phyloP scores from a whole-genome alignment of 2,888 invertebrate genomes.

The Cheilosia scutellata region DNA sequence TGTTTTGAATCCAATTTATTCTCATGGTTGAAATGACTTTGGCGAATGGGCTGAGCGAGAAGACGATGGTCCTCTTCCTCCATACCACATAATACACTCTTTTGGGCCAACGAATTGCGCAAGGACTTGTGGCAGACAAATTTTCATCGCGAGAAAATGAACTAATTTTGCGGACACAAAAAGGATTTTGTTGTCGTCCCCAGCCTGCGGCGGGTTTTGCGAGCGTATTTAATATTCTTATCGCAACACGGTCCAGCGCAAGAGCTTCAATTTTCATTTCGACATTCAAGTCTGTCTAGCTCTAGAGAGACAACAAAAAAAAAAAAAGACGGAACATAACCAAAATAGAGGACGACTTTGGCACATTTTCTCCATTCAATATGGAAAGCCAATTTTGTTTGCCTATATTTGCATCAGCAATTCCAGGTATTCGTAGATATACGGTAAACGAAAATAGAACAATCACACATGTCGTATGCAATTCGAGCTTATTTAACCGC shows the following conservation, averaged over 20 bases:
- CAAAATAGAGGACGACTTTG: neutral
- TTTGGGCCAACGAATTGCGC: slow-evolving; percentile 11
- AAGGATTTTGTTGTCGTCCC: slow-evolving; percentile 16
- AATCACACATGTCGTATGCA: neutral
- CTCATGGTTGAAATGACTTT: slow-evolving; percentile 31
- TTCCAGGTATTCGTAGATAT: neutral
- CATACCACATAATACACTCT: neutral
- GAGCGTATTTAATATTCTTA: slow-evolving; percentile 59
- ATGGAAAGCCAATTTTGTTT: neutral
- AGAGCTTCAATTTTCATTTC: slow-evolving; percentile 38
- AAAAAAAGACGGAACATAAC: neutral
- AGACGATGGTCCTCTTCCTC: neutral
- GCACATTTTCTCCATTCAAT: neutral
- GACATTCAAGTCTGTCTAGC: neutral
- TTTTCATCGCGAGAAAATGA: slow-evolving; percentile 48
- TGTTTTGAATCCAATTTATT: slow-evolving; percentile 60
- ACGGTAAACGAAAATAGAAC: neutral
- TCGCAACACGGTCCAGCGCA: slow-evolving; percentile 25
- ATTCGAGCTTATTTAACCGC: slow-evolving; percentile 13
- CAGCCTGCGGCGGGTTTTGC: neutral
- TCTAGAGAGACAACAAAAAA: neutral
- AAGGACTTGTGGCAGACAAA: slow-evolving; percentile 37
- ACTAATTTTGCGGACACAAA: slow-evolving; percentile 50
- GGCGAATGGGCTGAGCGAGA: neutral
- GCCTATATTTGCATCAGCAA: neutral